phyloP scores from a whole-genome alignment of 2,797 vertebrate species.

The Lacerta bilineata region DNA sequence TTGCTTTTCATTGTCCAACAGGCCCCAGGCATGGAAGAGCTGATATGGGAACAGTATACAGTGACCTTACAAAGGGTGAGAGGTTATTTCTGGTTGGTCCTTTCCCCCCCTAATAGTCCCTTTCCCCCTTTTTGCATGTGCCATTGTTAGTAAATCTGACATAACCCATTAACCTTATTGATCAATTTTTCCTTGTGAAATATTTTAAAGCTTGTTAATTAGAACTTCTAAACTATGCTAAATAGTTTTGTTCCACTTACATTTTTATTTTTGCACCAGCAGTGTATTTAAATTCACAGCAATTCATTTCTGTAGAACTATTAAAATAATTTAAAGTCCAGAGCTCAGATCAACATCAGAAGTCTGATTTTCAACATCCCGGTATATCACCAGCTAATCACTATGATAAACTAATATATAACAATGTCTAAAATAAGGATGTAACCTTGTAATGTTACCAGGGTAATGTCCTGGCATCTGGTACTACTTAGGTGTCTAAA shows the following conservation, averaged over 20 bases:
- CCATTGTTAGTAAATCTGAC: slow-evolving; percentile 30
- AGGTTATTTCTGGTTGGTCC: slow-evolving; percentile 59
- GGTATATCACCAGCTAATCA: too few relatives aligned
- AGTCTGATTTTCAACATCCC: too few relatives aligned
- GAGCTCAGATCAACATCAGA: not conserved
- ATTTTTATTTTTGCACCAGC: not conserved
- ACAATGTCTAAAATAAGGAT: too few relatives aligned
- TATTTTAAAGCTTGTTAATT: not conserved
- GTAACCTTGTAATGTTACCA: too few relatives aligned
- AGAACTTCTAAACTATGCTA: not conserved
- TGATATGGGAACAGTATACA: slow-evolving; percentile 95
- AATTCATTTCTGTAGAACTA: not conserved
- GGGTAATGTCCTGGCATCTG: too few relatives aligned
- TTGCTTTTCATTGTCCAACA: slow-evolving; percentile 74
- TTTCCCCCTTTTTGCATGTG: not conserved
- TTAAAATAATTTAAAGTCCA: not conserved
- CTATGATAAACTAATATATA: too few relatives aligned
- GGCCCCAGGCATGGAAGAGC: slow-evolving; percentile 93
- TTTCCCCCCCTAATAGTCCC: not conserved
- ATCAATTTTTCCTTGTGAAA: not conserved
- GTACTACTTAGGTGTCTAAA: too few relatives aligned
- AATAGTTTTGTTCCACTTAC: not conserved
- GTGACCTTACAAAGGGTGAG: slow-evolving; percentile 94
- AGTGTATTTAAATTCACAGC: not conserved
- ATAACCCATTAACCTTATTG: not conserved